Evolutionary conservation across 2,797 vertebrate species (phyloP).

Genomic region (Eupleurogrammus muticus): DNA sequence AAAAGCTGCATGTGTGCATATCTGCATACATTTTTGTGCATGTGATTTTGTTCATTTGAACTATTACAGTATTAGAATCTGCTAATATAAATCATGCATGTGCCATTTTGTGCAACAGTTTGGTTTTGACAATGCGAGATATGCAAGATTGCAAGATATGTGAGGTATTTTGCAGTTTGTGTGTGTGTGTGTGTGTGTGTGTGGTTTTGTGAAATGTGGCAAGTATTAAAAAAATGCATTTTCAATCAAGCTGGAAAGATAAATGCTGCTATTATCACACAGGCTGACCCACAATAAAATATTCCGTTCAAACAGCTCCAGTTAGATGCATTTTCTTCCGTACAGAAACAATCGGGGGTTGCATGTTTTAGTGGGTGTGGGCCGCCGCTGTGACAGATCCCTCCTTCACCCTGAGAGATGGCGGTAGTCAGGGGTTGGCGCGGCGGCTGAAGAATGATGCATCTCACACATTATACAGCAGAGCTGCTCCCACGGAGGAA

Average conservation of each 20-base stretch:
- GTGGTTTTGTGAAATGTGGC: too few relatives aligned
- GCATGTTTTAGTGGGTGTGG: constrained; percentile 48
- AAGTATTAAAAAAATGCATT: background rate
- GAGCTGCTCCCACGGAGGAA: constrained; percentile 60
- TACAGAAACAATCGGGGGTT: constrained; percentile 33
- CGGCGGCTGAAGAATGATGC: constrained; percentile 68
- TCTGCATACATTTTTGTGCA: too few relatives aligned
- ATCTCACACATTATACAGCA: constrained; percentile 65
- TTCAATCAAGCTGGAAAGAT: constrained; percentile 15
- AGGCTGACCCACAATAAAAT: constrained; percentile 21
- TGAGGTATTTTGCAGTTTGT: too few relatives aligned
- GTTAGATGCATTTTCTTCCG: constrained; percentile 41
- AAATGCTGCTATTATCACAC: background rate
- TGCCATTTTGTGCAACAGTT: too few relatives aligned
- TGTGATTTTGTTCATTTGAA: too few relatives aligned
- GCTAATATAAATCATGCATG: too few relatives aligned
- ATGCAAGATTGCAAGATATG: too few relatives aligned
- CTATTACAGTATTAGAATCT: too few relatives aligned
- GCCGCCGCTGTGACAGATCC: constrained; percentile 65
- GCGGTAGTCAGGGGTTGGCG: constrained; percentile 50
- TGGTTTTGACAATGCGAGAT: too few relatives aligned
- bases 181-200: too few relatives aligned
- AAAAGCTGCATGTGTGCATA: too few relatives aligned
- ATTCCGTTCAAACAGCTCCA: constrained; percentile 22
- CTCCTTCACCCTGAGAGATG: constrained; percentile 67